These are phyloP conservation scores for Agelas oroides DNA, from an alignment of 37 sponge, comb jelly and placozoan genomes.

Conservation along the genomic window DNA sequence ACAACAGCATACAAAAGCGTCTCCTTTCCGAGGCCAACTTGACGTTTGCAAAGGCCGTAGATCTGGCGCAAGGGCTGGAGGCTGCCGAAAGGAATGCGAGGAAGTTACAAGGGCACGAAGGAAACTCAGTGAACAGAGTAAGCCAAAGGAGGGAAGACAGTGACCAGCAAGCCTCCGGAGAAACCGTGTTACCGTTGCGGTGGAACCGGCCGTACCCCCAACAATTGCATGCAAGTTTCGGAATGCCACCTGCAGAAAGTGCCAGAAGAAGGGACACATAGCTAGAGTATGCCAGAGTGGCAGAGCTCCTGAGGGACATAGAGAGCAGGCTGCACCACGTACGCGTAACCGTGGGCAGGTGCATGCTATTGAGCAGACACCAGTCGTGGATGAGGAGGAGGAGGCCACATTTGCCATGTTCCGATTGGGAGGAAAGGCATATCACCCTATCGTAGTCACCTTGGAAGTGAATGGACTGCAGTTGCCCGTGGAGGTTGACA, in stretches of 20 bases:
- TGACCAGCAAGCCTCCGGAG: no score
- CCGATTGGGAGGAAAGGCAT: not conserved
- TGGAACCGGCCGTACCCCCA: not conserved
- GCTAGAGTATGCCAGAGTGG: not conserved
- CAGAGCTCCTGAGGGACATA: not conserved
- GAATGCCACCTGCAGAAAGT: not conserved
- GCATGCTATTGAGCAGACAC: no score
- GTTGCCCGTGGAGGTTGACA: constrained; percentile 9
- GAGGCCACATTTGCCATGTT: not conserved
- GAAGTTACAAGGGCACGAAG: no score
- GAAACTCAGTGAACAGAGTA: no score
- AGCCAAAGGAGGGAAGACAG: no score
- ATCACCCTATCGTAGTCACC: no score
- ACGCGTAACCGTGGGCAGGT: no score
- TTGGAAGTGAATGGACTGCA: no score
- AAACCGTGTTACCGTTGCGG: not conserved
- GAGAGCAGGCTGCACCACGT: not conserved
- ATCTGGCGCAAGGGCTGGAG: constrained; percentile 16
- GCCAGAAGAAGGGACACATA: constrained; percentile 3
- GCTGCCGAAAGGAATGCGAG: not conserved
- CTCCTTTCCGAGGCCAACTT: constrained; percentile 7
- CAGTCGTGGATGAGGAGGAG: no score
- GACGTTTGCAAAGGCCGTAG: not conserved
- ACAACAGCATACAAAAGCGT: not conserved
- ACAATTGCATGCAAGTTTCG: not conserved